Conservation (phyloP, 2,888 invertebrate species). For the Cataglyphis altisquamis region DNA sequence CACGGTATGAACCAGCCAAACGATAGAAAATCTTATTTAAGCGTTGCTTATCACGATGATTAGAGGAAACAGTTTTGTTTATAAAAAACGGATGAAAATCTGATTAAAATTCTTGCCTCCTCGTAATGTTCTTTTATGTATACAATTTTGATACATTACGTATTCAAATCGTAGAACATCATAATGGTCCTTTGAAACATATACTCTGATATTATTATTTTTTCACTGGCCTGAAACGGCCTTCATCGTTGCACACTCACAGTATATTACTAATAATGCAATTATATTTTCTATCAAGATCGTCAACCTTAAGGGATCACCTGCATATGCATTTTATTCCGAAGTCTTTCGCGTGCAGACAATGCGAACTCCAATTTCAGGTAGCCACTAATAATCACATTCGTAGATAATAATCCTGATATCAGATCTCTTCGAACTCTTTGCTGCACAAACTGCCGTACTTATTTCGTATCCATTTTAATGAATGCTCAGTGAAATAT, state of each 20-base stretch:
- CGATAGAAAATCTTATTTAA: not conserved
- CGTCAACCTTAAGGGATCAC: slow-evolving; percentile 62
- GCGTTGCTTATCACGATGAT: not conserved
- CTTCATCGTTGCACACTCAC: not conserved
- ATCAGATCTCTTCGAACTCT: slow-evolving; percentile 48
- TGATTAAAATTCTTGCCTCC: not conserved
- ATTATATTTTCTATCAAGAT: slow-evolving; percentile 57
- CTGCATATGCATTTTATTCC: slow-evolving; percentile 59
- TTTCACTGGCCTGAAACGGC: slow-evolving; percentile 6
- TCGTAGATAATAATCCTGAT: slow-evolving; percentile 44
- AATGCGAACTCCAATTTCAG: slow-evolving; percentile 65
- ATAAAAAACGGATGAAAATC: not conserved
- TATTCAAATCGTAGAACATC: not conserved
- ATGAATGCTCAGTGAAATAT: slow-evolving; percentile 20
- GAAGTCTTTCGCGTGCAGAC: slow-evolving; percentile 54
- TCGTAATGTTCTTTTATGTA: not conserved
- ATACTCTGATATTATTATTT: not conserved
- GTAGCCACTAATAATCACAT: slow-evolving; percentile 56
- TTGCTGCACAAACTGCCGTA: slow-evolving; percentile 36
- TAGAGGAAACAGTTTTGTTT: not conserved
- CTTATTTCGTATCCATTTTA: slow-evolving; percentile 26
- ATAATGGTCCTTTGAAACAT: slow-evolving; percentile 9
- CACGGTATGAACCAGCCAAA: slow-evolving; percentile 32
- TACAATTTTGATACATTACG: not conserved
- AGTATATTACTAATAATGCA: slow-evolving; percentile 53